These are phyloP conservation scores for Pogoniulus pusillus DNA, from an alignment of 2,797 vertebrate species.

Conservation along the genomic window DNA sequence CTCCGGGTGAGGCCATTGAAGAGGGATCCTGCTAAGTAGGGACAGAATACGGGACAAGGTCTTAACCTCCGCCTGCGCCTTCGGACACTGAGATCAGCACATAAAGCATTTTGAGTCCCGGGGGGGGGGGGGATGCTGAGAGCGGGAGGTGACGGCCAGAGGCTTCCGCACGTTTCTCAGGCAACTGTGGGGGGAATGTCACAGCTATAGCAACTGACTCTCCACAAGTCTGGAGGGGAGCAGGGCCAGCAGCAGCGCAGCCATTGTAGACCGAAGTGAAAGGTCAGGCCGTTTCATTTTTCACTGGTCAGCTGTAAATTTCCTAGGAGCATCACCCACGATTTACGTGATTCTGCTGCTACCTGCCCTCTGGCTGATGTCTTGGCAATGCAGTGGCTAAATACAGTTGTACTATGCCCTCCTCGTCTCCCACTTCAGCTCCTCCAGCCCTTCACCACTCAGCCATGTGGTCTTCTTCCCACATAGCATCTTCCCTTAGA, in stretches of 20 bases:
- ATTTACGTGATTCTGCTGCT: background rate
- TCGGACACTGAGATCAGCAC: background rate
- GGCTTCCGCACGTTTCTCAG: slow-evolving; percentile 1
- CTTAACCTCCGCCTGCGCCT: slow-evolving; percentile 45
- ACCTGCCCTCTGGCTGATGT: background rate
- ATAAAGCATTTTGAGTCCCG: slow-evolving; percentile 5
- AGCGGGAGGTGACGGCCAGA: background rate
- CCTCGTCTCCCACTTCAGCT: background rate
- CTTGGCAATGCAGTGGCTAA: background rate
- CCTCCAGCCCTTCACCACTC: background rate
- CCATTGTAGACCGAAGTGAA: background rate
- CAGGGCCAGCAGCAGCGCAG: background rate
- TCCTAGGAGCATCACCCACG: background rate
- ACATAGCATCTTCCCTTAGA: background rate
- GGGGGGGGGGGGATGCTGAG: background rate
- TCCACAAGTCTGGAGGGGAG: background rate
- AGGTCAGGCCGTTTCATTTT: background rate
- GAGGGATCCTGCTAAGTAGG: slow-evolving; percentile 35
- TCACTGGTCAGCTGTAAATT: background rate
- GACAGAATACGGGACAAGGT: slow-evolving; percentile 28
- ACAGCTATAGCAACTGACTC: background rate
- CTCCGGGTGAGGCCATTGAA: slow-evolving; percentile 27
- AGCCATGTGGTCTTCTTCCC: background rate
- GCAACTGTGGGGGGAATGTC: slow-evolving; percentile 32
- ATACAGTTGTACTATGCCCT: background rate